Evolutionary conservation across 2,797 vertebrate genomes (phyloP).

Genomic region (Heterohyrax brucei): DNA sequence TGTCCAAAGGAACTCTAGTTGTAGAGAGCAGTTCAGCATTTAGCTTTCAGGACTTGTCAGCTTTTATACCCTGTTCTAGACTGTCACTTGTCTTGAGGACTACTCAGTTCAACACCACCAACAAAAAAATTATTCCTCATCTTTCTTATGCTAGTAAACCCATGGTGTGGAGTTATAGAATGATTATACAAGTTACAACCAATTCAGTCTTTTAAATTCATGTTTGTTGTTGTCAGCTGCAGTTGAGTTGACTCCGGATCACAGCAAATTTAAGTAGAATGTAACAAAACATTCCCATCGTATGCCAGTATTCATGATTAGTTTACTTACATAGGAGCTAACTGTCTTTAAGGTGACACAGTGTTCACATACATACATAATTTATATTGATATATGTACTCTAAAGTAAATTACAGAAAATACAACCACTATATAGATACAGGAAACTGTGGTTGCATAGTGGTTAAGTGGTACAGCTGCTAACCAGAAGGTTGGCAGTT

Average conservation of each 20-base stretch:
- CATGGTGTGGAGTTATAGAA: not conserved
- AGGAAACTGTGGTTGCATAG: too few species aligned
- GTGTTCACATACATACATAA: not conserved
- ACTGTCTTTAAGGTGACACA: not conserved
- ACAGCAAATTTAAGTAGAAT: too few species aligned
- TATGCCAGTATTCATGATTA: not conserved
- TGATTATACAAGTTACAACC: not conserved
- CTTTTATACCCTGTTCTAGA: not conserved
- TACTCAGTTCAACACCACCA: not conserved
- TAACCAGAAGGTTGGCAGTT: too few species aligned
- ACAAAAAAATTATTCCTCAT: not conserved
- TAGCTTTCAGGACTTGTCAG: not conserved
- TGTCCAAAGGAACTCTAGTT: not conserved
- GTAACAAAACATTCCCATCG: too few species aligned
- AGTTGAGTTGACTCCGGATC: too few species aligned
- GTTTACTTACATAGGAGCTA: not conserved
- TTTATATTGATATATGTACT: not conserved
- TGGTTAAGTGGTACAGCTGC: too few species aligned
- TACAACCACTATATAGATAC: not conserved
- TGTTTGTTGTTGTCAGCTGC: too few species aligned
- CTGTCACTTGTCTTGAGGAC: not conserved
- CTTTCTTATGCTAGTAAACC: not conserved
- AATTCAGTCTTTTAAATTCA: not conserved
- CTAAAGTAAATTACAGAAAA: constrained; percentile 20
- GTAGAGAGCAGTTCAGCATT: not conserved